Conservation (phyloP, 1,140 invertebrate species). For the Drosophila neocordata region DNA sequence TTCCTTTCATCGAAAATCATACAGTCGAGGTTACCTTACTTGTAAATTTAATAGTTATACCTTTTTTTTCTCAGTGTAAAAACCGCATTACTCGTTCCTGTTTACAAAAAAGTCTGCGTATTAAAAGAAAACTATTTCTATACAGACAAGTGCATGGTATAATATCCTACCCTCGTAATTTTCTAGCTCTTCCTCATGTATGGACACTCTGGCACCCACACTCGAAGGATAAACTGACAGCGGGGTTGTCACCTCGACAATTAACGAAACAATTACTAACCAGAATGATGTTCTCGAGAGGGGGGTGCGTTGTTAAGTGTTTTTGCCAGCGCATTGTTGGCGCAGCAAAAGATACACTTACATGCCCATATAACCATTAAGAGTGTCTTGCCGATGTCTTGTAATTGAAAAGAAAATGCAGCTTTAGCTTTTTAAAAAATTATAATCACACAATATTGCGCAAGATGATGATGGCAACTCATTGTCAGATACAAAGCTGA, state of each 20-base stretch:
- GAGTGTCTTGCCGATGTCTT: conserved; percentile 33
- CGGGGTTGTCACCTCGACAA: conserved; percentile 64
- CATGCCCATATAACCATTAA: conserved; percentile 43
- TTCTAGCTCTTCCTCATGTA: conserved; percentile 28
- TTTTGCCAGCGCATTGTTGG: conserved; percentile 54
- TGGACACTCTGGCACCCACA: conserved; percentile 16
- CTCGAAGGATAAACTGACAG: conserved; percentile 13
- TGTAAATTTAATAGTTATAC: too few relatives aligned
- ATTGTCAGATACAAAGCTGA: conserved; percentile 65
- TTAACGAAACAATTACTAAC: conserved; percentile 72
- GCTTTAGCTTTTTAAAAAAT: conserved; percentile 81
- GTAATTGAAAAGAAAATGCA: conserved; percentile 76
- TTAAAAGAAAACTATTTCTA: conserved; percentile 4
- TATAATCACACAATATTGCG: conserved; percentile 78
- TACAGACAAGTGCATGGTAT: neutral
- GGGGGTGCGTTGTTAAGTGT: conserved; percentile 58
- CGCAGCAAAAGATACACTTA: conserved; percentile 54
- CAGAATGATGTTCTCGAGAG: conserved; percentile 22
- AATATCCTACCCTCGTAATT: conserved; percentile 34
- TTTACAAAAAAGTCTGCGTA: neutral
- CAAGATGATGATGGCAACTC: conserved; percentile 40
- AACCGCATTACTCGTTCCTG: neutral
- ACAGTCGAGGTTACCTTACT: too few relatives aligned
- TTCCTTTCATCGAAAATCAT: too few relatives aligned
- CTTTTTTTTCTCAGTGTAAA: neutral